Conservation (phyloP, 2,113 vertebrate species). For the Pteronura brasiliensis region DNA sequence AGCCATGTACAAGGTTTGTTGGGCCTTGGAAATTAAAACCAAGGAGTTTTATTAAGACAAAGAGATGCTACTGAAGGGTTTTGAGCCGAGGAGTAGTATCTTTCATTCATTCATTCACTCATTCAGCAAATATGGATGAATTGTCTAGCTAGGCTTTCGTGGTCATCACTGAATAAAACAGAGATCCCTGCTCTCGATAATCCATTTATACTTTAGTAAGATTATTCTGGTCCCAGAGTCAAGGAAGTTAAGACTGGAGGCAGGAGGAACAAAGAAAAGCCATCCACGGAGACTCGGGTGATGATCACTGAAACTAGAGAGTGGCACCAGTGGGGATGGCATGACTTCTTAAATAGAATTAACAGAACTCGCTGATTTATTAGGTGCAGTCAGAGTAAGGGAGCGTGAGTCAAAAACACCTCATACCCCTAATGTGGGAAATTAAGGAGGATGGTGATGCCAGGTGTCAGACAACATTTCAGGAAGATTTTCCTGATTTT, state of each 20-base stretch:
- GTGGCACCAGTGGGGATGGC: background rate
- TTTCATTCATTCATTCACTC: background rate
- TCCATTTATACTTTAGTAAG: background rate
- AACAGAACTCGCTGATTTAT: background rate
- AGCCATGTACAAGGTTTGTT: background rate
- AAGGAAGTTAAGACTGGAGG: background rate
- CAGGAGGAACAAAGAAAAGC: background rate
- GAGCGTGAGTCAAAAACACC: background rate
- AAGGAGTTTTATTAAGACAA: background rate
- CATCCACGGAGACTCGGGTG: background rate
- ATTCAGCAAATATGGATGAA: background rate
- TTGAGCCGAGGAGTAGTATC: background rate
- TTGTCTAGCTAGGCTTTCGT: background rate
- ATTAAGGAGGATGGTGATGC: background rate
- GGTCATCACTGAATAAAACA: background rate
- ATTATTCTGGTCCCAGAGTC: background rate
- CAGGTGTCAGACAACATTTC: background rate
- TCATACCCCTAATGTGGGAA: background rate
- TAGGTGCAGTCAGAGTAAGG: background rate
- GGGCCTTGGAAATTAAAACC: background rate
- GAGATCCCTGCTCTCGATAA: background rate
- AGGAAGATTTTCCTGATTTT: background rate
- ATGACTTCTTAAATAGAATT: background rate
- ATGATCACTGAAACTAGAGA: background rate
- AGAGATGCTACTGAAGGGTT: background rate